Evolutionary conservation across 2,797 vertebrate species (phyloP).

Genomic region (Enteromius treurensis): DNA sequence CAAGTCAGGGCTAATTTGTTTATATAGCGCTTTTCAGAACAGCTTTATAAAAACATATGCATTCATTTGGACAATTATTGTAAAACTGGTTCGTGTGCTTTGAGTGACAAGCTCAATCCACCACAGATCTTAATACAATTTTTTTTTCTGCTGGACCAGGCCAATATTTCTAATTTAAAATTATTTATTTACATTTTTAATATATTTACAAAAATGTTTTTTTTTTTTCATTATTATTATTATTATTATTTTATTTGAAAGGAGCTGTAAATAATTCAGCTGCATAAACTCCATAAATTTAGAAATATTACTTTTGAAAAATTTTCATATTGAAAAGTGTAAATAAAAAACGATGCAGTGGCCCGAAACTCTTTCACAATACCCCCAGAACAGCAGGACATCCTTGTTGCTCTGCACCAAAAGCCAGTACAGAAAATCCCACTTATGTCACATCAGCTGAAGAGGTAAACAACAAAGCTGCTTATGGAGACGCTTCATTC

Average conservation of each 20-base stretch:
- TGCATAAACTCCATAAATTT: not conserved
- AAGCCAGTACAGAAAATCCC: conserved; percentile 67
- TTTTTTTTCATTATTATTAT: too few species aligned
- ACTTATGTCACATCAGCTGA: conserved; percentile 71
- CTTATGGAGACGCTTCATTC: conserved; percentile 64
- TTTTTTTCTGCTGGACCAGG: not conserved
- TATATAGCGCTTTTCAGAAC: not conserved
- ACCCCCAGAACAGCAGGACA: not conserved
- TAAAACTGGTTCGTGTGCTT: not conserved
- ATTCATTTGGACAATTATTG: not conserved
- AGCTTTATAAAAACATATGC: not conserved
- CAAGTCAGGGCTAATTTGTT: conserved; percentile 3
- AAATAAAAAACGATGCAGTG: not conserved
- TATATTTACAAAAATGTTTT: not conserved
- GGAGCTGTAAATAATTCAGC: too few species aligned
- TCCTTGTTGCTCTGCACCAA: conserved; percentile 16
- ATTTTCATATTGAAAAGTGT: too few species aligned
- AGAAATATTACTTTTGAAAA: not conserved
- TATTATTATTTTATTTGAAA: too few species aligned
- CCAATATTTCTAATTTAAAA: not conserved
- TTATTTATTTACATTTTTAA: not conserved
- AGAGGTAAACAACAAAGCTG: conserved; percentile 68
- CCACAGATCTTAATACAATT: not conserved
- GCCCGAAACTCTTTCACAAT: not conserved
- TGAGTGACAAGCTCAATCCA: not conserved